These are phyloP conservation scores for Ypsolopha scabrella DNA, from an alignment of 2,888 invertebrate species.

Conservation along the genomic window DNA sequence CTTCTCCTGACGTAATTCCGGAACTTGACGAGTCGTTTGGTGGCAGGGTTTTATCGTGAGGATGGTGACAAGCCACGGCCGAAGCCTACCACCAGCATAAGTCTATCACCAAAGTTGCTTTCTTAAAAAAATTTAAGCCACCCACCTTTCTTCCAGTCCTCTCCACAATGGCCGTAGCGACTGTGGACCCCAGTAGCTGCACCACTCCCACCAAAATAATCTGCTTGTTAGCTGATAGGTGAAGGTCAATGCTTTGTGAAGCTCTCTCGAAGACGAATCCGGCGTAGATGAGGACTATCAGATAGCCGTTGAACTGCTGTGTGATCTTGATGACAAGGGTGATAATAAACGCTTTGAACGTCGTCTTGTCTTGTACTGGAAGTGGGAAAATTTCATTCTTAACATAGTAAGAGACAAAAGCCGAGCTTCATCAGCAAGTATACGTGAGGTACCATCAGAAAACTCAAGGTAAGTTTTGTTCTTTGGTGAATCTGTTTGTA, in stretches of 20 bases:
- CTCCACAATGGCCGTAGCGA: conserved; percentile 54
- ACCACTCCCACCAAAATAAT: conserved; percentile 54
- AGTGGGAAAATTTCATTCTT: conserved; percentile 7
- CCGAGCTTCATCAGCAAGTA: too few relatives aligned
- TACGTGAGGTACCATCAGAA: too few relatives aligned
- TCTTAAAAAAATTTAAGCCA: too few relatives aligned
- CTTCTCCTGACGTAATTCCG: too few relatives aligned
- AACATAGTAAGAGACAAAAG: too few relatives aligned
- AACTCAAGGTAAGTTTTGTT: too few relatives aligned
- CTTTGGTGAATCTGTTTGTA: too few relatives aligned
- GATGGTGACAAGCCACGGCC: too few relatives aligned
- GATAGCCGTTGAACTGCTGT: conserved; percentile 59
- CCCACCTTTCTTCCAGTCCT: conserved; percentile 56
- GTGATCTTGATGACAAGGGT: conserved; percentile 54
- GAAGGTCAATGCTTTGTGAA: conserved; percentile 35
- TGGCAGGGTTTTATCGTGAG: too few relatives aligned
- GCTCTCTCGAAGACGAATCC: conserved; percentile 52
- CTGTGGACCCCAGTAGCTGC: conserved; percentile 44
- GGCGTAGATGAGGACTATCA: conserved; percentile 57
- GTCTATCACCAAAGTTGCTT: too few relatives aligned
- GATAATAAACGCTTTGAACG: conserved; percentile 55
- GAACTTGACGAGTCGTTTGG: too few relatives aligned
- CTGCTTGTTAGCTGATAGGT: conserved; percentile 55
- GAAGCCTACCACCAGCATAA: too few relatives aligned
- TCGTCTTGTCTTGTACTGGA: conserved; percentile 48